A percentile compares a stretch with the other conserved stretches of the same genome.
phyloP scores from a whole-genome alignment of 1,140 invertebrate genomes.

The Megalonaias nervosa region DNA sequence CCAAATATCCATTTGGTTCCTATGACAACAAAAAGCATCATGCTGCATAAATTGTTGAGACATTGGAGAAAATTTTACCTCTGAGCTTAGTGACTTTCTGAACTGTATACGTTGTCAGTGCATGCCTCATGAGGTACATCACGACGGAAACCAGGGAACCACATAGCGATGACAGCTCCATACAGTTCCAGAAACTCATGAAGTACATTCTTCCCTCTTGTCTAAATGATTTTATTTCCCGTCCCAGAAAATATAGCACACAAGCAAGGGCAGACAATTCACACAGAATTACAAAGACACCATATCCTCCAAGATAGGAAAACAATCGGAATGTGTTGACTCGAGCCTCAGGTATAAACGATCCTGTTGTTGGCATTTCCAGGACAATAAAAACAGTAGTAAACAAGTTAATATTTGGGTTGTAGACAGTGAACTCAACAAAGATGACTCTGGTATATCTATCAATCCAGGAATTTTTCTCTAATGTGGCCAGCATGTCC shows the following conservation, averaged over 20 bases:
- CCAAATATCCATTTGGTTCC: neutral
- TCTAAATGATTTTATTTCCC: conserved; percentile 43
- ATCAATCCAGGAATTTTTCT: conserved; percentile 72
- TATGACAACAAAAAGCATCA: neutral
- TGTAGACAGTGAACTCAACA: conserved; percentile 74
- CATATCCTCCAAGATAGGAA: conserved; percentile 62
- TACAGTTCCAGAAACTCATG: conserved; percentile 61
- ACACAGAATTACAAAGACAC: conserved; percentile 62
- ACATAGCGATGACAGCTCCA: conserved; percentile 51
- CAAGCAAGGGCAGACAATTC: conserved; percentile 58
- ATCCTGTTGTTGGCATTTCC: conserved; percentile 51
- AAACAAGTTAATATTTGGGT: conserved; percentile 69
- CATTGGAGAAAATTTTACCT: conserved; percentile 37
- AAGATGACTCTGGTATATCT: conserved; percentile 72
- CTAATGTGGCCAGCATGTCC: conserved; percentile 59
- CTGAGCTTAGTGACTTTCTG: conserved; percentile 47
- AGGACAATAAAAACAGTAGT: conserved; percentile 52
- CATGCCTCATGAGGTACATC: conserved; percentile 54
- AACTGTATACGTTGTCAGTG: conserved; percentile 44
- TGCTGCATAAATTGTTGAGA: neutral
- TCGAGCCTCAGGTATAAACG: conserved; percentile 36
- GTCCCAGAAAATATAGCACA: conserved; percentile 58
- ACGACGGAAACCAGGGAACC: conserved; percentile 43
- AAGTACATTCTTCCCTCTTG: conserved; percentile 64
- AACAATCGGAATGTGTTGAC: conserved; percentile 56